Percentiles rank a stretch among this genome's conserved stretches.
Conservation (phyloP, 2,888 invertebrate species). For the Plutella xylostella region DNA sequence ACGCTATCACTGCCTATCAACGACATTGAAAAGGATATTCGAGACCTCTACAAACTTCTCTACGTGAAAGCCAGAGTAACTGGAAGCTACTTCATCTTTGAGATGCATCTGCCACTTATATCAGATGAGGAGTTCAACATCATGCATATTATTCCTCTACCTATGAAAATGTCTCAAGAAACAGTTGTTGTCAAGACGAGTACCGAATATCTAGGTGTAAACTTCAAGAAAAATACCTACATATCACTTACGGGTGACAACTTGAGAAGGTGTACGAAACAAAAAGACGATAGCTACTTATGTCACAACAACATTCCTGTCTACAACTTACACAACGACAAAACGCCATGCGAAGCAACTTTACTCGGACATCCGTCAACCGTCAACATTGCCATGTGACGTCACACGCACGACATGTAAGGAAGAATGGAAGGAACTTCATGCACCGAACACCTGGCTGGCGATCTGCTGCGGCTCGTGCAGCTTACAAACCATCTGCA, state of each 20-base stretch:
- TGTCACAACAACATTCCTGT: background rate
- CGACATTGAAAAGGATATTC: no score
- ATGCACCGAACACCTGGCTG: background rate
- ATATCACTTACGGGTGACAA: background rate
- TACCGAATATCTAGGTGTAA: background rate
- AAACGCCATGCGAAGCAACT: background rate
- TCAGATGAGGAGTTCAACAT: no score
- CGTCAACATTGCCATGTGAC: background rate
- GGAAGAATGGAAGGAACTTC: background rate
- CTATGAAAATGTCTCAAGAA: background rate
- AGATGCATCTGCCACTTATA: no score
- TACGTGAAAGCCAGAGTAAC: no score
- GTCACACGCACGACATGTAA: background rate
- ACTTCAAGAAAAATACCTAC: background rate
- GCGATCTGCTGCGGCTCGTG: background rate
- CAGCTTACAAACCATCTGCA: background rate
- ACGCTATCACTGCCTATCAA: no score
- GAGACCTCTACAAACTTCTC: no score
- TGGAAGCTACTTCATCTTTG: no score
- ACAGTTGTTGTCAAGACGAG: background rate
- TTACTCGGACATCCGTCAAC: background rate
- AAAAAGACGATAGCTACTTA: background rate
- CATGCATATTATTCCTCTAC: no score
- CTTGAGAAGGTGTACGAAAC: background rate
- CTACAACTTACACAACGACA: background rate